Evolutionary conservation across 2,113 vertebrate genomes (phyloP).

Genomic region (Phylloscopus trochiloides): DNA sequence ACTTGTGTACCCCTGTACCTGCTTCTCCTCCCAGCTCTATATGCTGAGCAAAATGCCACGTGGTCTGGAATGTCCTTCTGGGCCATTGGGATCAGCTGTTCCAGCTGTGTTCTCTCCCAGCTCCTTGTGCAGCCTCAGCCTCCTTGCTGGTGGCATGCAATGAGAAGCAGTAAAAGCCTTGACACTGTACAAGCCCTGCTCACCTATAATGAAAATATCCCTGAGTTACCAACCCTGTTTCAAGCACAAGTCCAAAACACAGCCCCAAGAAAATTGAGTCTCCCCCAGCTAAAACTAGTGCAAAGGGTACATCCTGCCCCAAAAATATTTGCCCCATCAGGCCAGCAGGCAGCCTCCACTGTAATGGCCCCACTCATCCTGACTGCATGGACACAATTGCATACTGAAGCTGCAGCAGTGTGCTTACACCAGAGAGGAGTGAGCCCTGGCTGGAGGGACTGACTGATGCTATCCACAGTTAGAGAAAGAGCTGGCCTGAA

Average conservation of each 20-base stretch:
- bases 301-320: neutral
- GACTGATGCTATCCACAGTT: neutral
- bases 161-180: neutral
- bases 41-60: neutral
- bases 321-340: neutral
- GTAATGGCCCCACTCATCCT: rapidly evolving
- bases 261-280: neutral
- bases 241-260: neutral
- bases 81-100: neutral
- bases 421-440: neutral
- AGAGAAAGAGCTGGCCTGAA: neutral
- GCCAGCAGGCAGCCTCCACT: neutral
- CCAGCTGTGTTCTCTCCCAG: neutral
- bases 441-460: neutral
- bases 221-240: neutral
- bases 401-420: neutral
- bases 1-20: rapidly evolving
- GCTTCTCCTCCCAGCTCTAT: neutral
- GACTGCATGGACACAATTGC: rapidly evolving
- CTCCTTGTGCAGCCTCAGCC: neutral
- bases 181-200: neutral
- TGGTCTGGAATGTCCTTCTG: neutral
- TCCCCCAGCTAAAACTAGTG: neutral
- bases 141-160: neutral
- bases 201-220: neutral